Evolutionary conservation across 2,113 vertebrate species (phyloP), one percentile per base, ranked within the genome.

Genomic region (Vanacampus margaritifer): DNA sequence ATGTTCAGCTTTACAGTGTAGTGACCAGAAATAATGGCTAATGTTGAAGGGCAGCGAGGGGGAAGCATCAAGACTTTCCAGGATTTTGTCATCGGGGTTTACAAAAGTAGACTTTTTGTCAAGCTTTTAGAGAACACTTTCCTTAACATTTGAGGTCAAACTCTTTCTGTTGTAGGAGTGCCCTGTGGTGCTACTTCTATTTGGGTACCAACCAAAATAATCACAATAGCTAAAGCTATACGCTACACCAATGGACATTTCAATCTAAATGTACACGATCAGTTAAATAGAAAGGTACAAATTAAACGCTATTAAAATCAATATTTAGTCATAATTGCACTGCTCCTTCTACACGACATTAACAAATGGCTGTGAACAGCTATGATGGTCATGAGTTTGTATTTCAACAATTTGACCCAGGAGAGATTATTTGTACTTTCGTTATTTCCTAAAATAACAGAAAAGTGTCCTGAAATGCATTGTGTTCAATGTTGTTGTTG

Each of bases 11-110:
- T 61, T 60, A 39, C 59, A 13, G 36, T 41, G 59, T 13, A 61
- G 36, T 61, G 36, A 61, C 59, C 59, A n/a, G 36, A 61, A 61
- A n/a, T 61, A 61, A 37, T 39, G 59, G 21, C 36, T n/a, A 39
- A 39, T n/a, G 21, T 61, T 41, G 2, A 23, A 23, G 59, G n/a
- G 36, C 36, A 39, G 36, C 16, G 21, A 61, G 36, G 36, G n/a
- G 5, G n/a, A 61, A 19, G 3, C 32, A 59, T 59, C 13, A 21
- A 39, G 24, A 26, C 53, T 28, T 14, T 28, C 53, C 1, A 24
- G 50, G 3, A 53, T 53, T 53, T 53, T 24, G 50, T 53, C 50
- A 53, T 28, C 23, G 3, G 14, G 26, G 13, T 56, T 28, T 56
- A 5, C 26, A 13, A 56, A 56, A 56, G 53, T 28, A 28, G 53